A percentile compares a stretch with the other conserved stretches of the same genome.
Conservation (phyloP, 2,797 vertebrate species). For the Mus spretus region DNA sequence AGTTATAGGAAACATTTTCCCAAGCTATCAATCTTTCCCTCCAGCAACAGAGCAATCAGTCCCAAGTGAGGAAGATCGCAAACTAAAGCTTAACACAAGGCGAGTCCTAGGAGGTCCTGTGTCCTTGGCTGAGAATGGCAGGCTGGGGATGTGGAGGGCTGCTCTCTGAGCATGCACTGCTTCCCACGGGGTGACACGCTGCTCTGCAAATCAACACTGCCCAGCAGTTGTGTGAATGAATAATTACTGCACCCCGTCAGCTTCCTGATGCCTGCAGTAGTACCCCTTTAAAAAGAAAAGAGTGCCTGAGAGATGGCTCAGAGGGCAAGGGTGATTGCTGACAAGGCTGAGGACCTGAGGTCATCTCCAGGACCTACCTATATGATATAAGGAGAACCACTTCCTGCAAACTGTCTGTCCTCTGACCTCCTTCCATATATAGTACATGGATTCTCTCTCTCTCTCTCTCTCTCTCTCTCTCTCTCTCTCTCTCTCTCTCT, state of each 20-base stretch:
- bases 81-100: background rate
- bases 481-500: no score
- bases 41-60: background rate
- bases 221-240: background rate
- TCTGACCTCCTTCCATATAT: background rate
- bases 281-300: slow-evolving; percentile 19
- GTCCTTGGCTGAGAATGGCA: slow-evolving; percentile 3
- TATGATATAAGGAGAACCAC: background rate
- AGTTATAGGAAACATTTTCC: background rate
- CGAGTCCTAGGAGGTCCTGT: background rate
- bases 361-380: background rate
- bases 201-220: background rate
- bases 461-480: no score
- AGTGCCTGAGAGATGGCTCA: background rate
- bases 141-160: background rate
- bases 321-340: background rate
- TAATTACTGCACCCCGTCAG: background rate
- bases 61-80: background rate
- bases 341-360: background rate
- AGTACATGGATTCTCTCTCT: background rate
- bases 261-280: background rate
- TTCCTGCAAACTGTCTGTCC: background rate
- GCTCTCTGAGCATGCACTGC: background rate
- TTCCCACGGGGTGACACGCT: background rate
- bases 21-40: slow-evolving; percentile 39